Evolutionary conservation across 1,140 invertebrate species (phyloP).

Genomic region (Pseudomyrmex flavicornis): DNA sequence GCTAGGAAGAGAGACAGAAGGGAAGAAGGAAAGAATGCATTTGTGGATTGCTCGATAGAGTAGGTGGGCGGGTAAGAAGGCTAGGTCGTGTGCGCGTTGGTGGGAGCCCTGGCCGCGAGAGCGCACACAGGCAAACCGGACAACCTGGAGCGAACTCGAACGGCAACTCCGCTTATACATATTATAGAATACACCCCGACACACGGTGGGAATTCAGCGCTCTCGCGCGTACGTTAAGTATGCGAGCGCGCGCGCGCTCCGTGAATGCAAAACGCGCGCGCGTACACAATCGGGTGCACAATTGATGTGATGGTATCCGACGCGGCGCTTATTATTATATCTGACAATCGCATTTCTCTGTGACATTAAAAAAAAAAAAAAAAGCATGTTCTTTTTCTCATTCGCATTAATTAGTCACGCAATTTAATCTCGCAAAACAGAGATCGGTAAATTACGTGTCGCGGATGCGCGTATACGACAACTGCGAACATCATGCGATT

Average conservation of each 20-base stretch:
- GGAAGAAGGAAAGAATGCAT: constrained; percentile 75
- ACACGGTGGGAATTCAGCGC: constrained; percentile 72
- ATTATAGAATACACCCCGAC: constrained; percentile 71
- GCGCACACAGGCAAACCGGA: constrained; percentile 56
- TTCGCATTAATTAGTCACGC: too few species aligned
- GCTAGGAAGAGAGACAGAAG: constrained; percentile 55
- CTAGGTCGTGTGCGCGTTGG: constrained; percentile 64
- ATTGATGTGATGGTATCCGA: too few species aligned
- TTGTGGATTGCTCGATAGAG: constrained; percentile 76
- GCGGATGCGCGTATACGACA: neutral
- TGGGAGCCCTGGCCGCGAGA: constrained; percentile 69
- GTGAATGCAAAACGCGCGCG: too few species aligned
- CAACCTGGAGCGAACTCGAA: constrained; percentile 63
- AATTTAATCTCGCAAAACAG: too few species aligned
- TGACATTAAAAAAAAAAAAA: too few species aligned
- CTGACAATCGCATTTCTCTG: too few species aligned
- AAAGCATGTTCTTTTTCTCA: too few species aligned
- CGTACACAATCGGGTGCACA: too few species aligned
- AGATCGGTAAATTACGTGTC: too few species aligned
- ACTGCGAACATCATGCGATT: too few species aligned
- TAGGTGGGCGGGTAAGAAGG: constrained; percentile 75
- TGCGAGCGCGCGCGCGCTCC: neutral
- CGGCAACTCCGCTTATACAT: constrained; percentile 70
- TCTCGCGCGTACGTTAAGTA: constrained; percentile 58
- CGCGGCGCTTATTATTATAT: too few species aligned